Base-by-base conservation (phyloP, 1,140 invertebrate genomes). In the Bombus ignitus region DNA sequence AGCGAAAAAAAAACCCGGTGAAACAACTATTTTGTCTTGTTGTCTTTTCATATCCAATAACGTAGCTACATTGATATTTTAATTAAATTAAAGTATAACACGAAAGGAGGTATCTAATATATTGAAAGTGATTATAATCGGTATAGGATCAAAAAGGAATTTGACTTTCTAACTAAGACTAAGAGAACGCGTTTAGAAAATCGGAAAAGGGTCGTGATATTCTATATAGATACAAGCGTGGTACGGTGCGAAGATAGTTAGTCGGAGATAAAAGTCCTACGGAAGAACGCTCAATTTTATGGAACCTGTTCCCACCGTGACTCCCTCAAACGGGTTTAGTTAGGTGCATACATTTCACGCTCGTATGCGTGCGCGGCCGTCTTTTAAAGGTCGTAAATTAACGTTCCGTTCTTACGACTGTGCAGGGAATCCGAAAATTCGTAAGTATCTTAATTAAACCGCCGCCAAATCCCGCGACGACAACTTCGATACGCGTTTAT, bases 201-300 rank as follows among this genome's bases (percentile, higher is more conserved):
- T 37, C 8, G 32, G 3, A 0, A 35, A 37, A 22, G 66, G 22
- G 9, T 1, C 15, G 18, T 37, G 18, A 1, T 22, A 22, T 68
- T 1, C 1, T 35, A 8, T 10, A 65, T 32, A 12, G 68, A 15
- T 47, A 32, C 39, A 12, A 35, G 25, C 15, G 42, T 65, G 28
- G 65, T 57, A 65, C 62, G 75, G 53, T 68, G 28, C 70, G 39
- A 76, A 91, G 92, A 93, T 93, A 37, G 85, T 87, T 80, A 87
- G 88, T 85, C 72, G 74, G 66, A 82, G 93, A 94, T 93, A 94
- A 93, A 92, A 86, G 88, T 91, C 93, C 94, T 92, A 93, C 93
- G 94, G 94, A 94, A 94, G 94, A 95, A 93, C 93, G 93, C 92
- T 90, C 92, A 91, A 93, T 95, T 95, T 94, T 94, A 94, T 93